Evolutionary conservation across 2,113 vertebrate species (phyloP), one percentile per base, ranked within the genome.

Genomic region (Trematomus loennbergii): DNA sequence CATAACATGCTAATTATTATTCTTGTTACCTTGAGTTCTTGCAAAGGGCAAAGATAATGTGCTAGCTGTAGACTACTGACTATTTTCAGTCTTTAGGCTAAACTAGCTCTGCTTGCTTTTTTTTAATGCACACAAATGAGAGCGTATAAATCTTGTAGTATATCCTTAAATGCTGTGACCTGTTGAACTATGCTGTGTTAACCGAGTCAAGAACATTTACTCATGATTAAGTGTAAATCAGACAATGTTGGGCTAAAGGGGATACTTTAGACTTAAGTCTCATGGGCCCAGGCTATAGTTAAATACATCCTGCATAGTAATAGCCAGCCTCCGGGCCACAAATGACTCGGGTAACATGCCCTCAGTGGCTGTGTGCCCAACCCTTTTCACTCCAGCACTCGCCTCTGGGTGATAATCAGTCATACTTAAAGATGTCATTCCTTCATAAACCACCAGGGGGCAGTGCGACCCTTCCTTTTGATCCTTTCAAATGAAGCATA

Each of bases 401-500:
- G n/a, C 74, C 52, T 72, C 53, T 54, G 54, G 46, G 48, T 43
- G 12, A 40, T 29, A 5, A 64, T 81, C 45, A 29, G 12, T 68
- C 70, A 78, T 20, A 2, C 16, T 61, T 25, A 70, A 59, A 70
- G n/a, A 0, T 60, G 72, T 57, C 1, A 9, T 63, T 9, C 20
- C 49, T 13, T 12, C 22, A 20, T 16, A 0, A 1, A 48, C 82
- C 91, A 87, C 87, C 20, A 0, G 88, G 57, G 72, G 87, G 79
- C 88, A 90, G 79, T 90, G 78, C 85, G 63, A 79, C 62, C 65
- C 64, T 88, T 81, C n/a, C 20, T 9, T 54, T 11, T 17, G 53
- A 33, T 53, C 52, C 10, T 9, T 17, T 5, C 54, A 20, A 9
- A 48, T 29, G 11, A 17, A 45, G 0, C 29, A 7, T 1, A 20